Conservation (phyloP, 2,113 vertebrate species). For the Corydoras sp. region DNA sequence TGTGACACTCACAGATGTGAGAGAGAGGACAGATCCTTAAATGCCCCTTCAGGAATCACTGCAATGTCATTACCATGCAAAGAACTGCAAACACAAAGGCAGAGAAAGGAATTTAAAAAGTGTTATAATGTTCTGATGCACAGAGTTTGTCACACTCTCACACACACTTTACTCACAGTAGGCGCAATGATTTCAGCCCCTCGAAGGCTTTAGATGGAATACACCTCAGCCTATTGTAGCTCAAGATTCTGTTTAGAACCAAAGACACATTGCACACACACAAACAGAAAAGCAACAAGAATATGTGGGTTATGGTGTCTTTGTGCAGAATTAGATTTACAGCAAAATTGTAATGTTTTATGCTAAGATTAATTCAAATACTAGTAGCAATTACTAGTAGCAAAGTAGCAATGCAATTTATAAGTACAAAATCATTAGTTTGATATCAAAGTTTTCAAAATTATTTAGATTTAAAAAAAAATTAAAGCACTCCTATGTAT, state of each 20-base stretch:
- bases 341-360: too few species aligned
- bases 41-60: slow-evolving; percentile 89
- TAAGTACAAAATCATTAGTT: too few species aligned
- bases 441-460: too few species aligned
- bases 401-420: too few species aligned
- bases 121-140: slow-evolving; percentile 15
- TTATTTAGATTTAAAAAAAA: too few species aligned
- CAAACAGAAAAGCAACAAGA: neutral
- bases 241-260: slow-evolving; percentile 39
- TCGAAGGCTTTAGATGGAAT: slow-evolving; percentile 45
- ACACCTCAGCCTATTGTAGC: slow-evolving; percentile 46
- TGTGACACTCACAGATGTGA: slow-evolving; percentile 88
- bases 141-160: slow-evolving; percentile 29
- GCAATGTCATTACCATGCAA: slow-evolving; percentile 97
- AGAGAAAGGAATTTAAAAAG: neutral
- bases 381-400: too few species aligned
- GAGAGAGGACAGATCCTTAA: slow-evolving; percentile 87
- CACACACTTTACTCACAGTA: slow-evolving; percentile 41
- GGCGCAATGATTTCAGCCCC: slow-evolving; percentile 37
- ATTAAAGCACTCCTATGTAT: too few species aligned
- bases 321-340: too few species aligned
- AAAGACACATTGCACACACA: slow-evolving; percentile 16
- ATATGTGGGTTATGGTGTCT: too few species aligned
- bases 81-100: slow-evolving; percentile 66
- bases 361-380: too few species aligned